Base-by-base conservation (phyloP, 2,797 vertebrate species). In the Cossypha polioptera region DNA sequence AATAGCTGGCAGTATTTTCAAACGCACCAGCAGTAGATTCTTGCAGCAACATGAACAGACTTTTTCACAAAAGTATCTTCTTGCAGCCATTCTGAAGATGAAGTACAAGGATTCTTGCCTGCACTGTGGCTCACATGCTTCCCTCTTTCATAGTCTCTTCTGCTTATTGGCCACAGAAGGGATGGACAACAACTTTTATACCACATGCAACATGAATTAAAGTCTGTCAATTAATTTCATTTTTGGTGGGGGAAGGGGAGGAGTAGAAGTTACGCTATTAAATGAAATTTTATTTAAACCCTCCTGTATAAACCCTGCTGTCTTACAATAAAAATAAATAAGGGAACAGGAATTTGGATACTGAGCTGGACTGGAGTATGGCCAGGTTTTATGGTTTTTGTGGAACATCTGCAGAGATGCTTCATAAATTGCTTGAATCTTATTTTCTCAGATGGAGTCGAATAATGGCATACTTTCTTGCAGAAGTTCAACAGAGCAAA, bases 321-420 rank as follows among this genome's bases (percentile, higher is more conserved):
- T 53, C 45, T 45, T 71, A 59, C 29, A 63, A 26, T 1, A 91
- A 71, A 77, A 85, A 80, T 59, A 90, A 94, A 85, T 48, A 88
- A 61, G 13, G 22, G 15, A 28, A 17, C 29, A 83, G 75, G 62
- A 63, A 73, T 61, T 88, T 88, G 89, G 35, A 65, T 71, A 61
- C 43, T 51, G 43, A 29, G 33, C 25, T 85, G 67, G 47, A 15
- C 19, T 88, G 83, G 84, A 86, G 17, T 47, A 74, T 33, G 45
- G 72, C 76, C 87, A 92, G 57, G 38, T 80, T 91, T 87, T 82
- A 59, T 22, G 26, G 24, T 57, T 24, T 73, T 83, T 38, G 28
- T 2, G 62, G 31, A 69, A 26, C 16, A 73, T 15, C 51, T 62
- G 26, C 1, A 16, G 84, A 71, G 33, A 89, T 16, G 22, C 31